These are phyloP conservation scores for Littorina saxatilis DNA, from an alignment of 1,140 invertebrate genomes.

Conservation along the genomic window DNA sequence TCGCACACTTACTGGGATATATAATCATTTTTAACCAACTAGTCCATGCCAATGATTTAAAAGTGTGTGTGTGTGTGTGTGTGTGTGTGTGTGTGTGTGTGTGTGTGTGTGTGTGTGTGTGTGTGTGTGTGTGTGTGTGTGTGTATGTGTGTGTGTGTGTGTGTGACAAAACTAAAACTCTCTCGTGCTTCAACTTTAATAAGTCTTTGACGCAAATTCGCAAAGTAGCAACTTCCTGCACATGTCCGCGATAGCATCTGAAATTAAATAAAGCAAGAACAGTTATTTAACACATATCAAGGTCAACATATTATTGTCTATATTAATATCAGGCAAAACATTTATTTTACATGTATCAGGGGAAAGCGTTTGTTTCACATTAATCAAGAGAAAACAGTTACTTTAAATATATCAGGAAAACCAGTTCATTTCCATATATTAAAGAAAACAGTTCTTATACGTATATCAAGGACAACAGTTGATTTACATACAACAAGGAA, in stretches of 20 bases:
- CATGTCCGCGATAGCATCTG: not conserved
- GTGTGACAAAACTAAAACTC: no score
- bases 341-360: not conserved
- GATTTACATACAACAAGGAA: no score
- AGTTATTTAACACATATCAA: not conserved
- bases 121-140: slow-evolving; percentile 17
- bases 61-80: slow-evolving; percentile 7
- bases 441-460: no score
- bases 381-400: no score
- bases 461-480: no score
- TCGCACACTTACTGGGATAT: no score
- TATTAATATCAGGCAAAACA: not conserved
- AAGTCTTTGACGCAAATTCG: slow-evolving; percentile 19
- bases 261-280: not conserved
- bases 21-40: no score
- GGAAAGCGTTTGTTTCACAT: not conserved
- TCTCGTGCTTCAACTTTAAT: not conserved
- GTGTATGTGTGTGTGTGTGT: no score
- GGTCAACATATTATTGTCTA: no score
- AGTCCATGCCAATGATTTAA: not conserved
- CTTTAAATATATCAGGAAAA: no score
- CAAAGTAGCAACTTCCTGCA: not conserved
- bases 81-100: slow-evolving; percentile 20
- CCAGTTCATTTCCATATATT: no score
- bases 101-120: slow-evolving; percentile 20